Evolutionary conservation across 2,888 invertebrate species (phyloP), one percentile per base, ranked within the genome.

Genomic region (Perizoma flavofasciatum): DNA sequence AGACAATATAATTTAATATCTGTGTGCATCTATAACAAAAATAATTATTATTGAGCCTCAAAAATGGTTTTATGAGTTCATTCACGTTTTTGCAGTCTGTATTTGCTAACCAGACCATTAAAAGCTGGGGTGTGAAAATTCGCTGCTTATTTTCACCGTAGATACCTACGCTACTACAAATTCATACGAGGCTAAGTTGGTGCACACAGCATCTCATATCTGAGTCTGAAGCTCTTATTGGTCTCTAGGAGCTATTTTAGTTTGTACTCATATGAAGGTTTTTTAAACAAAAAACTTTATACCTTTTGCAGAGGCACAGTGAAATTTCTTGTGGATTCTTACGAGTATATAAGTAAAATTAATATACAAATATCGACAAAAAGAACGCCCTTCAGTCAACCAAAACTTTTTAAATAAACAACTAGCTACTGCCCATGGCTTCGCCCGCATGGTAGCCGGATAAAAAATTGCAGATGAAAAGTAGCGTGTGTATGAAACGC

Each of bases 81-180:
- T 10, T 37, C 0, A 34, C 67, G 76, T 78, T 82, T 83, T 69
- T 86, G 79, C 76, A 59, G 67, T 68, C 84, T 57, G 78, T 88
- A 81, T 75, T 68, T 76, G 72, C 72, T 78, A 81, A 81, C 79
- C 82, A 84, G 83, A 82, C 85, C 84, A 86, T 88, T 87, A 87
- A 86, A 86, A 84, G 79, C 71, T 78, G 78, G 86, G 87, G 88
- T 85, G 87, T 83, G 86, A 86, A 86, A 88, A 88, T 87, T 88
- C 77, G 84, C 88, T 82, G 86, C 88, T 88, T 89, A 86, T 87
- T 86, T 86, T 82, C 82, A 69, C 74, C 61, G 70, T 69, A 22
- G 22, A 3, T 22, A 22, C 22, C 22, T 22, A 67, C 72, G 70
- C 60, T 57, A 61, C 65, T 68, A 64, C 56, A 67, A 61, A 67